Evolutionary conservation across 2,797 vertebrate genomes (phyloP), one percentile per base, ranked within the genome.

Genomic region (Semaprochilodus insignis): DNA sequence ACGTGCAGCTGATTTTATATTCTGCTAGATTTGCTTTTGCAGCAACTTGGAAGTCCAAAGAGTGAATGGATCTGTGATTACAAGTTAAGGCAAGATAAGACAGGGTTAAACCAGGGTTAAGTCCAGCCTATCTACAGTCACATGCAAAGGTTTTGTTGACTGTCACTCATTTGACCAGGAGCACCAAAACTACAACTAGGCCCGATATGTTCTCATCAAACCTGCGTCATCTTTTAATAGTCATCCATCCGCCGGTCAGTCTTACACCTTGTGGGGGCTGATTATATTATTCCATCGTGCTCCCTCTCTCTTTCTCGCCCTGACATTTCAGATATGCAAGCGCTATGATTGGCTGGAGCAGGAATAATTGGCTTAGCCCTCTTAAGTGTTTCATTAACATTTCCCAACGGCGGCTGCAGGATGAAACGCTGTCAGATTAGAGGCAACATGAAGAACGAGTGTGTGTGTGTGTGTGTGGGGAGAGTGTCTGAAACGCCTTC

Each of bases 301-400:
- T 73, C 55, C 63, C 60, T 63, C 60, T 63, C 60, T 31, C 60
- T 63, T 23, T 14, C 60, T 16, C 60, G 16, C 25, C 23, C 80
- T 80, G 81, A 85, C 84, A 80, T 80, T 82, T 78, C 34, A 52
- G 40, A 81, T 84, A 80, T 10, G 36, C 57, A 60, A 74, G 60
- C 54, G 69, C 69, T 81, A 23, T 71, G 73, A 82, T 80, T 82
- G 60, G 72, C 82, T 79, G 62, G 25, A 83, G 67, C 25, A 25
- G n/a, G 75, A 71, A 65, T 84, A 85, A 82, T 71, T 85, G 82
- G 73, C 80, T 78, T 84, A 79, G 44, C 76, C 21, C 67, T 80
- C 67, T 60, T 79, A 85, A 85, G 82, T 77, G 86, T 85, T 87
- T 82, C 82, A 82, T 84, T 85, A 80, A 77, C 25, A 63, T 82